Base-by-base conservation (phyloP, 2,113 vertebrate species). In the Grantiella picta region DNA sequence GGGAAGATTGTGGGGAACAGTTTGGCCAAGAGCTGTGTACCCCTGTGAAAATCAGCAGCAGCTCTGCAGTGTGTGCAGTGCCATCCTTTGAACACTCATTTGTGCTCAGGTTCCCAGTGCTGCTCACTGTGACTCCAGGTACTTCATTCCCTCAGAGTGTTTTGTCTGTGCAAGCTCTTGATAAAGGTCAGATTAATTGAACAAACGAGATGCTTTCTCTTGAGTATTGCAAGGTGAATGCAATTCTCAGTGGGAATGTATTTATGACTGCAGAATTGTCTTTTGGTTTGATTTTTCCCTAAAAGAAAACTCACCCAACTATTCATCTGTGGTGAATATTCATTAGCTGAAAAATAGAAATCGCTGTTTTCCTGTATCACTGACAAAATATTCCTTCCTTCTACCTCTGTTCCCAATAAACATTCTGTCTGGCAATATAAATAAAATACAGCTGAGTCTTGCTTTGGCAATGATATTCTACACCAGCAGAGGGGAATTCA, bases 111-210 rank as follows among this genome's bases (percentile, higher is more conserved):
- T 45, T 63, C 47, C 40, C 33, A 44, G 1, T 35, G 59, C 70
- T 89, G 86, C 84, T 82, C 40, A 22, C 38, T 61, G 81, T 40
- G 49, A 44, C 29, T 88, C 52, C 54, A 52, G 81, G 57, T 89
- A 10, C 53, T 79, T 68, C 6, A 2, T 69, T 87, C 49, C 1
- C 1, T 56, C 61, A 60, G 72, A 86, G 23, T 15, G 22, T 66
- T 96, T 81, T 71, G 63, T 92, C 80, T 94, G 22, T 68, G 33
- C 40, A 91, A 82, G 79, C 69, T 92, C 64, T 93, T 94, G 64
- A 86, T 86, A 90, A 96, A 96, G 92, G 95, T 96, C 92, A 96
- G 72, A 78, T 86, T 96, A 95, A 95, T 94, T 88, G 90, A 86
- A 95, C 68, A 94, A 93, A 93, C 2, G 8, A 92, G 92, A 64